Base-by-base conservation (phyloP, 1,140 invertebrate genomes). In the Monochamus saltuarius region DNA sequence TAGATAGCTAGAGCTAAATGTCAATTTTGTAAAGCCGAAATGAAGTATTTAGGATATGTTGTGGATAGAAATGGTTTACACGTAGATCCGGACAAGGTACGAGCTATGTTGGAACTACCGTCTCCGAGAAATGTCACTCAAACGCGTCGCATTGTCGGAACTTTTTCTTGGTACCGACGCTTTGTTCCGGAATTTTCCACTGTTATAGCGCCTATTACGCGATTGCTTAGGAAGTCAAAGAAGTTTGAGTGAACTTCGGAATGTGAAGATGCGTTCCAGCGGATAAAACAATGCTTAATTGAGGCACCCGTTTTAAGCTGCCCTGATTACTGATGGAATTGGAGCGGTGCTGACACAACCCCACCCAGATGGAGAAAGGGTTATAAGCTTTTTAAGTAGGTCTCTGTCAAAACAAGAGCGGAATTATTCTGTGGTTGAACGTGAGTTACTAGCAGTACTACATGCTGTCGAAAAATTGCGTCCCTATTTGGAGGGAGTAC, bases 381-480 rank as follows among this genome's bases (percentile, higher is more conserved):
- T 77, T 1, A 73, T 83, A 7, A 77, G 75, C 8, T 83, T 80
- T 61, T 74, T 76, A 6, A 73, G 74, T 22, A 50, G 78, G 10
- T 51, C 59, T 4, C 50, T 81, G 10, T 61, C 36, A 34, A 51
- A 56, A 13, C 4, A 61, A 4, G 78, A 81, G 67, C 42, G 39
- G 34, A 75, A 75, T 7, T 81, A 74, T 59, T 49, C 64, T 1
- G 65, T 65, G 1, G 77, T 73, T 1, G 74, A 81, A 66, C 56
- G 61, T 54, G 81, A 82, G 70, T 68, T 66, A 38, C 59, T 81
- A 14, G 78, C 75, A 9, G 51, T 81, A 7, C 42, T 79, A 13
- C 70, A 65, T 45, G 72, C 69, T 0, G 67, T 79, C 4, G 60
- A 73, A 35, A 65, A 73, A 35, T 71, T 74, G 37, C 29, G 68